Base-by-base conservation (phyloP, 1,140 invertebrate genomes). In the Mactra quadrangularis region DNA sequence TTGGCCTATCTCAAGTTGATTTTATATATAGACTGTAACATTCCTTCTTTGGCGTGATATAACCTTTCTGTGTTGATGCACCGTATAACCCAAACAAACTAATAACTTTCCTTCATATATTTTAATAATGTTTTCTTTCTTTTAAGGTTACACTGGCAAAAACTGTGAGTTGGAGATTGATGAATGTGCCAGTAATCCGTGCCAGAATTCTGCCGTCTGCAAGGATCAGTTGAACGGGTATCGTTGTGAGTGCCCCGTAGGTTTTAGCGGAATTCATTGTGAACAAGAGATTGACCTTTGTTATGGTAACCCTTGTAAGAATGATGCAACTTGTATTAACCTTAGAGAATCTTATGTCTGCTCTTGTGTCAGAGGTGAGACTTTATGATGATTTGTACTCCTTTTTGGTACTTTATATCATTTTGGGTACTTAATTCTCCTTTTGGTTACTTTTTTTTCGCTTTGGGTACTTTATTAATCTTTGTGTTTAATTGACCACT, bases 311-410 rank as follows among this genome's bases (percentile, higher is more conserved):
- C 81, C 81, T 15, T 86, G 85, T 82, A 22, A 45, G 3, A 64
- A 83, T 72, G 76, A 57, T 25, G 77, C 79, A 27, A 77, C 70
- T 17, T 86, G 85, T 71, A 31, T 68, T 38, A 82, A 83, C 55
- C 47, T 33, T 19, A 33, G 53, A 9, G 77, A 83, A 31, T 76
- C 29, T 7, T 89, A 86, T 60, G 70, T 52, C 15, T 91, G 89
- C 83, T 0, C 25, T 7, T 91, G 90, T 81, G 33, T 81, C 4
- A 22, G 25, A 50, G 86, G 86, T 81, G 41, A 59, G 76, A 55
- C 13, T 41, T 19, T 1, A 19, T 47, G 45, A n/a, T n/a, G n/a
- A n/a, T n/a, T n/a, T n/a, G n/a, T n/a, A n/a, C n/a, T n/a, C n/a
- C n/a, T n/a, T n/a, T n/a, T n/a, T n/a, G n/a, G n/a, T n/a, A n/a